Conservation (phyloP, 2,113 vertebrate species). For the Apistogramma diplotaenia region DNA sequence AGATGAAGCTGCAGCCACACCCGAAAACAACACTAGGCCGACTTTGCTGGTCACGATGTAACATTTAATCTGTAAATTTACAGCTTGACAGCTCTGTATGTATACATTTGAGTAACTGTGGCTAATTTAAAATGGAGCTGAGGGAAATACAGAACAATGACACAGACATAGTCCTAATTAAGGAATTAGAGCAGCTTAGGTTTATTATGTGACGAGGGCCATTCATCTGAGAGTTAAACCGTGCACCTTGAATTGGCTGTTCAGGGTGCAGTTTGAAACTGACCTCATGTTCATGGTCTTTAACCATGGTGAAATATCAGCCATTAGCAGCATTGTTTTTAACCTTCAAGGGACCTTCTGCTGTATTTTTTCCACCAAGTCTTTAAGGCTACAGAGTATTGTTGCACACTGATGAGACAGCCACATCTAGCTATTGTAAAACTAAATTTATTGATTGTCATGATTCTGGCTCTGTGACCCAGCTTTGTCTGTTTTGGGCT, state of each 20-base stretch:
- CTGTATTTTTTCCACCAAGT: slow-evolving; percentile 1
- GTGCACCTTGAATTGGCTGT: slow-evolving; percentile 17
- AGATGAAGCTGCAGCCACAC: not conserved
- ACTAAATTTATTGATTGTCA: not conserved
- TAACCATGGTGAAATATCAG: not conserved
- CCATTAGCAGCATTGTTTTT: slow-evolving; percentile 27
- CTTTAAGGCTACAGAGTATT: not conserved
- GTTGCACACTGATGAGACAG: not conserved
- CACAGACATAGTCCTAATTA: slow-evolving; percentile 44
- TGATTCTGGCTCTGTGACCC: too few species aligned
- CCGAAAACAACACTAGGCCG: not conserved
- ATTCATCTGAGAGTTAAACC: slow-evolving; percentile 3
- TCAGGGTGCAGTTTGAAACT: slow-evolving; percentile 6
- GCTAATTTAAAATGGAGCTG: slow-evolving; percentile 25
- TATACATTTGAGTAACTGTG: slow-evolving; percentile 19
- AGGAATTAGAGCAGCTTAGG: slow-evolving; percentile 48
- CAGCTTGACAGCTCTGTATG: not conserved
- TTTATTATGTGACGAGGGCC: slow-evolving; percentile 42
- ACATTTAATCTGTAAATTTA: not conserved
- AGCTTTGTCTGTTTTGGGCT: too few species aligned
- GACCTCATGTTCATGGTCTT: slow-evolving; percentile 15
- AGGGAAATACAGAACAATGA: slow-evolving; percentile 34
- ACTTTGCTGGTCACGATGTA: not conserved
- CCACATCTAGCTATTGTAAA: not conserved
- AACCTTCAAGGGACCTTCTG: slow-evolving; percentile 27